Percentiles rank a stretch among this genome's conserved stretches.
Evolutionary conservation across 2,113 vertebrate species (phyloP).

Genomic region (Fukomys damarensis): DNA sequence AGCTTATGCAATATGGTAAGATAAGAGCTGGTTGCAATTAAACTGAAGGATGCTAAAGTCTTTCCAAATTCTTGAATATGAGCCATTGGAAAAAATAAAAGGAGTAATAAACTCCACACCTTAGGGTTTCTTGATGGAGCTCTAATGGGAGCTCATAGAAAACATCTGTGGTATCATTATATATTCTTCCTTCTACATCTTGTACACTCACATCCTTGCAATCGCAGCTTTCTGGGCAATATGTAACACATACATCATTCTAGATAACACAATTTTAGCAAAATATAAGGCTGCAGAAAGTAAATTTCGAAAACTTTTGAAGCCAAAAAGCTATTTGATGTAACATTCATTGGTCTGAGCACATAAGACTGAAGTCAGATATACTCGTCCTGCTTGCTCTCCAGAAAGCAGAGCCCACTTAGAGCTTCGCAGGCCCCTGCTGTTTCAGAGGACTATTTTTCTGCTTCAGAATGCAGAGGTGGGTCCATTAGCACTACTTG

Average conservation of each 20-base stretch:
- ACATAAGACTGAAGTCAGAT: not conserved
- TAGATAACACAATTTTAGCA: slow-evolving; percentile 13
- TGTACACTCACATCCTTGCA: not conserved
- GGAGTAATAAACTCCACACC: not conserved
- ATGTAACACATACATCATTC: not conserved
- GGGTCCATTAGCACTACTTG: slow-evolving; percentile 32
- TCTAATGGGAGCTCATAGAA: not conserved
- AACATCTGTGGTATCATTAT: not conserved
- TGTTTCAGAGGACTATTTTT: not conserved
- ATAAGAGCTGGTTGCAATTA: not conserved
- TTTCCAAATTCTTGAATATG: not conserved
- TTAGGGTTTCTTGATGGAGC: not conserved
- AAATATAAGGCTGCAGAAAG: slow-evolving; percentile 12
- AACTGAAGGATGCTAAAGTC: not conserved
- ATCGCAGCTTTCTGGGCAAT: slow-evolving; percentile 1
- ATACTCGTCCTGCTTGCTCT: not conserved
- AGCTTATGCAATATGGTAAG: slow-evolving; percentile 45
- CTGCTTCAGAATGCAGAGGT: slow-evolving; percentile 45
- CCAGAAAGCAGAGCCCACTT: slow-evolving; percentile 58
- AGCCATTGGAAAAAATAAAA: slow-evolving; percentile 7
- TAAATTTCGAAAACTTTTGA: slow-evolving; percentile 10
- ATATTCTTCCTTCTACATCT: not conserved
- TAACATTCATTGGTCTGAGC: not conserved
- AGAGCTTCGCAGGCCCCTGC: not conserved
- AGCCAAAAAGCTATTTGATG: slow-evolving; percentile 27